These are phyloP conservation scores for Rhagonycha fulva DNA, from an alignment of 2,888 invertebrate species.

Conservation along the genomic window DNA sequence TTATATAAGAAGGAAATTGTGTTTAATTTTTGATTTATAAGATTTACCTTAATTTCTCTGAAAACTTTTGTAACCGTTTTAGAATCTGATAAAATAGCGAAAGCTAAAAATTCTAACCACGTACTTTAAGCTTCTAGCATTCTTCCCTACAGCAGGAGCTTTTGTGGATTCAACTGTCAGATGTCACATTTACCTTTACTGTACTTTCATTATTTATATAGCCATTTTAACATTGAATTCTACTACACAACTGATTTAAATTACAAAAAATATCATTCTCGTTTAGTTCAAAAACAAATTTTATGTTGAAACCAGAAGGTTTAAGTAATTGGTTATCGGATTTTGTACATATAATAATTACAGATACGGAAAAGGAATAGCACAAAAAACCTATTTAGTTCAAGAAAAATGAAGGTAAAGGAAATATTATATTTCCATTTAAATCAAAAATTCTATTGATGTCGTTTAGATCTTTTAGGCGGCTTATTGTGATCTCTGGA, in stretches of 20 bases:
- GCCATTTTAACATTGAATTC: slow-evolving; percentile 1
- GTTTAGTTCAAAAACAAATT: background rate
- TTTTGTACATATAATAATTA: background rate
- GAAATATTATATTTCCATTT: background rate
- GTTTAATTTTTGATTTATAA: background rate
- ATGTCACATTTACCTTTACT: slow-evolving; percentile 2
- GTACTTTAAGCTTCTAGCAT: slow-evolving; percentile 1
- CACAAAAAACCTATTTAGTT: background rate
- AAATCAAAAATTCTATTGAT: background rate
- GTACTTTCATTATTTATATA: slow-evolving; percentile 3
- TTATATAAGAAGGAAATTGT: background rate
- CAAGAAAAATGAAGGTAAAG: background rate
- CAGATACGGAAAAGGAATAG: background rate
- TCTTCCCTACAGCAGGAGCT: background rate
- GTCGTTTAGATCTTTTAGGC: background rate
- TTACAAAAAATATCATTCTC: background rate
- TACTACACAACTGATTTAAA: background rate
- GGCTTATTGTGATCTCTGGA: background rate
- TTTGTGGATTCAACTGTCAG: slow-evolving; percentile 4
- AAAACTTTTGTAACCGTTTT: background rate
- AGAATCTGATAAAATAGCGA: background rate
- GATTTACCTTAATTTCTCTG: background rate
- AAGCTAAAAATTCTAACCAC: background rate
- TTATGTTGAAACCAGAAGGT: background rate
- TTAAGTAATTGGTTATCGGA: background rate